Evolutionary conservation across 2,113 vertebrate species (phyloP).

Genomic region (Oryzias woworae): DNA sequence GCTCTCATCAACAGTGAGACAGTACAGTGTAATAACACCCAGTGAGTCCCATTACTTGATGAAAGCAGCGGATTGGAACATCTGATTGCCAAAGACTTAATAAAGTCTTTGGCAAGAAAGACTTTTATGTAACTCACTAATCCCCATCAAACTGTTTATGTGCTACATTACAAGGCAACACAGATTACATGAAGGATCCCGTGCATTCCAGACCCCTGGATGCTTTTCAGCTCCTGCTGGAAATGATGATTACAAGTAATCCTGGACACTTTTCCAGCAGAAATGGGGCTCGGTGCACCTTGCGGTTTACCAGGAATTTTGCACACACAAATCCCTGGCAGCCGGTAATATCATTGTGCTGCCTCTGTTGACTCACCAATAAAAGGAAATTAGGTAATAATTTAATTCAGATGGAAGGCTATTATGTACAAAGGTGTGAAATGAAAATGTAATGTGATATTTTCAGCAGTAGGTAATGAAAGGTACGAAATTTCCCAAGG

Average conservation of each 20-base stretch:
- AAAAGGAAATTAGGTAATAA: constrained; percentile 39
- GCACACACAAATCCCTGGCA: background rate
- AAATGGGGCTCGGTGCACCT: too few relatives aligned
- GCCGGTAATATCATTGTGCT: background rate
- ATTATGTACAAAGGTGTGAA: constrained; percentile 35
- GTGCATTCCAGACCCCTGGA: constrained; percentile 2
- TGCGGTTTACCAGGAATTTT: background rate
- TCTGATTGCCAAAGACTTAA: constrained; percentile 42
- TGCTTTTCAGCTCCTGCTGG: constrained; percentile 7
- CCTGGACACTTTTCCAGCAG: too few relatives aligned
- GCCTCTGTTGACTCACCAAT: constrained; percentile 23
- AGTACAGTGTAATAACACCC: constrained; percentile 48
- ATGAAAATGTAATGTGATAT: constrained; percentile 43
- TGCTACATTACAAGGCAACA: constrained; percentile 17
- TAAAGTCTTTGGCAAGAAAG: constrained; percentile 39
- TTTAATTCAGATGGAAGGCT: constrained; percentile 38
- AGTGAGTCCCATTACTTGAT: constrained; percentile 43
- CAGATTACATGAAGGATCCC: constrained; percentile 34
- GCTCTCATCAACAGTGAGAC: constrained; percentile 1
- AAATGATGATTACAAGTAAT: constrained; percentile 2
- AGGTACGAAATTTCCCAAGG: constrained; percentile 43
- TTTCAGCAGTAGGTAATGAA: constrained; percentile 41
- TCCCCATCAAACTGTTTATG: constrained; percentile 31
- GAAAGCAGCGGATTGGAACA: constrained; percentile 35
- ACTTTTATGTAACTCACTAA: constrained; percentile 64